Evolutionary conservation across 2,888 invertebrate species (phyloP), one percentile per base, ranked within the genome.

Genomic region (Himalopsyche anomala): DNA sequence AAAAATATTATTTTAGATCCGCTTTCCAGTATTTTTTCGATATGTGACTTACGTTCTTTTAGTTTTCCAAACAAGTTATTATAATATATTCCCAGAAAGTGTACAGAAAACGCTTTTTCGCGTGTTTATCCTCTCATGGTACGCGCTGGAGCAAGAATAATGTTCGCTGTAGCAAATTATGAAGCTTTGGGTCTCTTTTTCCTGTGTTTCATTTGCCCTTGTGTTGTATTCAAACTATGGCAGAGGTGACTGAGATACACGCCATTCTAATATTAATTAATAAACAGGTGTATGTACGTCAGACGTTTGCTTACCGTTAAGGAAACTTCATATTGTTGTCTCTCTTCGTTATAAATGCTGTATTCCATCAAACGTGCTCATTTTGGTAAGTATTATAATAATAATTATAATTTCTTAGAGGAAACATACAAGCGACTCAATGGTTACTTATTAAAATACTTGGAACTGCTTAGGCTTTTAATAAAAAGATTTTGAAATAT

Each of bases 211-310:
- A 74, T 74, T 74, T 74, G 36, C 74, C 3, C 38, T 36, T n/a
- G 28, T 62, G 28, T 62, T n/a, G n/a, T 56, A 19, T 19, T 62
- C 19, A 62, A 62, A 62, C 62, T 62, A 62, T 28, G 11, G 19
- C 9, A 62, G 28, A 62, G 62, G 62, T 62, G 19, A 19, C 19
- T 62, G 62, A n/a, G 28, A 62, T 62, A 62, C 62, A 62, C 62
- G 62, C 62, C 62, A 62, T 62, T 28, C 19, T 62, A 62, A 19
- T 62, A 62, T 62, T 62, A 62, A 62, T 62, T 62, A 62, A 56
- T 62, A 62, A 62, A 62, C 62, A 62, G 62, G 8, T 62, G 62
- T 62, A 62, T 28, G 19, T 62, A 19, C 2, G 19, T 62, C 62
- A 19, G 62, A 28, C 4, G 19, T 62, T 62, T 62, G 15, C 28